These are phyloP conservation scores for Caenorhabditis sp. DNA, from an alignment of 2,888 invertebrate species.

Conservation along the genomic window DNA sequence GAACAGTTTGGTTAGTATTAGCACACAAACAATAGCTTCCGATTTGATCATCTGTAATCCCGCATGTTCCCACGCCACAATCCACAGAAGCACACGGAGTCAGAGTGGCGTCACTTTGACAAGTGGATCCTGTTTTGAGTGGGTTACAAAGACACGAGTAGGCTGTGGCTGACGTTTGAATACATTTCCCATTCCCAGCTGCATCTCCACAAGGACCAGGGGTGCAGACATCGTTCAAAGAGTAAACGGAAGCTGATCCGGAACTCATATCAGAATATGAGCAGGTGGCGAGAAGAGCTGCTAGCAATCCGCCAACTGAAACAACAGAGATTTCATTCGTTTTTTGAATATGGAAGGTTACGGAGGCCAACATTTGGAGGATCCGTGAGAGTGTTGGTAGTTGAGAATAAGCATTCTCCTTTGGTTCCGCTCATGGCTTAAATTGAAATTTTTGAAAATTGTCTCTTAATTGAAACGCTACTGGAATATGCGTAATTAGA, in stretches of 20 bases:
- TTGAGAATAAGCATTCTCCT: conserved; percentile 58
- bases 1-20: conserved; percentile 52
- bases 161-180: conserved; percentile 54
- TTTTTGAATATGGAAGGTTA: neutral
- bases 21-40: conserved; percentile 60
- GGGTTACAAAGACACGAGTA: conserved; percentile 56
- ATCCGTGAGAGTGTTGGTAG: conserved; percentile 51
- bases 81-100: conserved; percentile 49
- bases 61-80: conserved; percentile 60
- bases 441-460: neutral
- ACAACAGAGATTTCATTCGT: neutral
- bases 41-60: conserved; percentile 59
- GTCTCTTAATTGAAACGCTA: neutral
- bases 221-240: conserved; percentile 59
- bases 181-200: conserved; percentile 45
- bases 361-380: conserved; percentile 37
- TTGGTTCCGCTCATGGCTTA: conserved; percentile 62
- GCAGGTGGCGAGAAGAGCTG: conserved; percentile 54
- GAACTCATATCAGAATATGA: conserved; percentile 45
- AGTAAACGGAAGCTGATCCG: conserved; percentile 57
- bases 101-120: conserved; percentile 33
- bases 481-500: conserved; percentile 59
- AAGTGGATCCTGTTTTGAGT: conserved; percentile 43
- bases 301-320: conserved; percentile 46
- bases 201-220: conserved; percentile 52